Evolutionary conservation across 1,140 invertebrate genomes (phyloP).

Genomic region (Steinernema khuongi): DNA sequence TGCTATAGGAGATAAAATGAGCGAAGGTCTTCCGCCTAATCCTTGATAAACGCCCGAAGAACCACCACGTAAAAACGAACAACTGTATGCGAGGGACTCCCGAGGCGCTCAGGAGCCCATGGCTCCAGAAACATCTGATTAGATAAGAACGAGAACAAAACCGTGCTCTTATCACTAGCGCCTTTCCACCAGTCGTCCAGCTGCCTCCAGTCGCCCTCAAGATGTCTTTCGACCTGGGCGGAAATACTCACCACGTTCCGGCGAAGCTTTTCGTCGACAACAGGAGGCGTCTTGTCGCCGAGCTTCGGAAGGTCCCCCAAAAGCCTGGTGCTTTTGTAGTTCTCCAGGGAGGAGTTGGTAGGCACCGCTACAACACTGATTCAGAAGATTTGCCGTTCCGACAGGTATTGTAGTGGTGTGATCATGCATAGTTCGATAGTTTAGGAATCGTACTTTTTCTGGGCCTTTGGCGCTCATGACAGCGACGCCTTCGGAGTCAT

Average conservation of each 20-base stretch:
- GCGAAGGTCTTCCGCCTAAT: no score
- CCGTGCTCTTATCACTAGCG: no score
- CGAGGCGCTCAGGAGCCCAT: no score
- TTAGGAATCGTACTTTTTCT: conserved; percentile 54
- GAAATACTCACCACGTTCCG: conserved; percentile 42
- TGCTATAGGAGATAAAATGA: no score
- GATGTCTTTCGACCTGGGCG: conserved; percentile 47
- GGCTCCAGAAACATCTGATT: no score
- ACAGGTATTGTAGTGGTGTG: no score
- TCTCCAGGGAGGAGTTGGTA: conserved; percentile 44
- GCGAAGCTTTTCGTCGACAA: conserved; percentile 45
- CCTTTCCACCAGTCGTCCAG: no score
- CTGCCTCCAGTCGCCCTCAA: not conserved
- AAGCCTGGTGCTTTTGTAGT: conserved; percentile 33
- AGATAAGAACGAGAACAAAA: no score
- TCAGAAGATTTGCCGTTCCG: conserved; percentile 46
- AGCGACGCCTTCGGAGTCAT: conserved; percentile 42
- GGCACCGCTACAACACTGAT: conserved; percentile 48
- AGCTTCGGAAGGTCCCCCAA: conserved; percentile 16
- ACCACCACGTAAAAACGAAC: no score
- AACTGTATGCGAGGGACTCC: no score
- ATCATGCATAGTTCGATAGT: no score
- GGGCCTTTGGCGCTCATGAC: conserved; percentile 52
- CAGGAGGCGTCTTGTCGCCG: conserved; percentile 35
- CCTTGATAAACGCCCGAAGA: no score